A percentile compares a stretch with the other conserved stretches of the same genome.
Evolutionary conservation across 2,888 invertebrate species (phyloP).

Genomic region (Pimpla rufipes): DNA sequence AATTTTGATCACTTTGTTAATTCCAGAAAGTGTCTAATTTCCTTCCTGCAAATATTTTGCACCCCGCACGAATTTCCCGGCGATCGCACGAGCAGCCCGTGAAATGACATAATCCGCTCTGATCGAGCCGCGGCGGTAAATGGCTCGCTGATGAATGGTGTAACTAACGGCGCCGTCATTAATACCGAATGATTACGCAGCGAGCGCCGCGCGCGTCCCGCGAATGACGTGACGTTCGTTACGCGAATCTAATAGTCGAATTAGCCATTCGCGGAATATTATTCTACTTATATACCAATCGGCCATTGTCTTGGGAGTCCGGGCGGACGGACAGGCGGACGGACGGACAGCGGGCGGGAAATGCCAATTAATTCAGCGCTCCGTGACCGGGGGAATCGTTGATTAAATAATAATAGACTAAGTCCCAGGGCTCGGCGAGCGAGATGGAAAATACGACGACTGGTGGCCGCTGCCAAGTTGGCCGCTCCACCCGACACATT

Average conservation of each 20-base stretch:
- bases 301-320: slow-evolving; percentile 13
- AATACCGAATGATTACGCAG: slow-evolving; percentile 1
- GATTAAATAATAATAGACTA: slow-evolving; percentile 34
- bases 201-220: not conserved
- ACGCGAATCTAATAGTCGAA: slow-evolving; percentile 13
- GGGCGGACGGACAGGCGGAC: not conserved
- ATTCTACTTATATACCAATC: not conserved
- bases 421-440: not conserved
- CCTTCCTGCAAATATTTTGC: too few species aligned
- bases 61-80: not conserved
- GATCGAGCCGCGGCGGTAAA: not conserved
- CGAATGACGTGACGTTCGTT: slow-evolving; percentile 8
- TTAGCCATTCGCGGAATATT: slow-evolving; percentile 18
- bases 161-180: not conserved
- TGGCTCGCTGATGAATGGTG: not conserved
- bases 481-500: slow-evolving; percentile 7
- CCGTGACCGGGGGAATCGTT: slow-evolving; percentile 14
- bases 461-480: slow-evolving; percentile 14
- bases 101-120: not conserved
- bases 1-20: too few species aligned
- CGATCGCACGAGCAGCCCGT: not conserved
- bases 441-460: slow-evolving; percentile 7
- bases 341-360: not conserved
- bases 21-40: too few species aligned
- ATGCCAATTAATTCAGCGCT: slow-evolving; percentile 28